These are phyloP conservation scores for Ditula angustiorana DNA, from an alignment of 2,888 invertebrate genomes.

Conservation along the genomic window DNA sequence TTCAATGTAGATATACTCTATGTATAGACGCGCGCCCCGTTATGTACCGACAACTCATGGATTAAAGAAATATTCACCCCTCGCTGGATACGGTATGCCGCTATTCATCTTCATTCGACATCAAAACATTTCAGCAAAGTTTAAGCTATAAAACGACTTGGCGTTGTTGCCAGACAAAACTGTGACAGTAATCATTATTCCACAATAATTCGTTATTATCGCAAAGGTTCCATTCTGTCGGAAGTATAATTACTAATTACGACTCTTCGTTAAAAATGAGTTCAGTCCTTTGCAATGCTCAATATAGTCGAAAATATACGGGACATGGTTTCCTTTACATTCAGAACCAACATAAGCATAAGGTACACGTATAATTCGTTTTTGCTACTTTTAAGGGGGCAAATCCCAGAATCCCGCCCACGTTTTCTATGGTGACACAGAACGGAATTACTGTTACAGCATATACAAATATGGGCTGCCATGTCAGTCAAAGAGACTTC, in stretches of 20 bases:
- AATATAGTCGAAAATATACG: no score
- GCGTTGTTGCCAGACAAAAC: background rate
- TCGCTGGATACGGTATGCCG: conserved; percentile 50
- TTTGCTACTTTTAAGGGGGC: no score
- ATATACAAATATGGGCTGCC: no score
- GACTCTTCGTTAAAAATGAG: background rate
- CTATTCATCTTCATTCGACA: conserved; percentile 25
- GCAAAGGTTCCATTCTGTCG: background rate
- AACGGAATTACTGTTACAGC: no score
- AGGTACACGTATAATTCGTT: no score
- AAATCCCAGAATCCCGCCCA: no score
- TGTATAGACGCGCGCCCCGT: conserved; percentile 64
- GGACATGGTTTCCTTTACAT: no score
- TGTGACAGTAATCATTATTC: background rate
- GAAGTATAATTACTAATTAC: background rate
- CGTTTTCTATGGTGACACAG: no score
- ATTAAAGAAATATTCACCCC: conserved; percentile 62
- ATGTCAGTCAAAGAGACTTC: no score
- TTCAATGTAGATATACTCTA: conserved; percentile 68
- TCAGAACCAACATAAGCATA: no score
- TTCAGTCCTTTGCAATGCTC: background rate
- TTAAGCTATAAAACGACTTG: background rate
- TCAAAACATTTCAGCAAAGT: conserved; percentile 10
- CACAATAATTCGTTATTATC: background rate
- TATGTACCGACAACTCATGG: conserved; percentile 61